Base-by-base conservation (phyloP, 1,140 invertebrate species). In the Galleria mellonella region DNA sequence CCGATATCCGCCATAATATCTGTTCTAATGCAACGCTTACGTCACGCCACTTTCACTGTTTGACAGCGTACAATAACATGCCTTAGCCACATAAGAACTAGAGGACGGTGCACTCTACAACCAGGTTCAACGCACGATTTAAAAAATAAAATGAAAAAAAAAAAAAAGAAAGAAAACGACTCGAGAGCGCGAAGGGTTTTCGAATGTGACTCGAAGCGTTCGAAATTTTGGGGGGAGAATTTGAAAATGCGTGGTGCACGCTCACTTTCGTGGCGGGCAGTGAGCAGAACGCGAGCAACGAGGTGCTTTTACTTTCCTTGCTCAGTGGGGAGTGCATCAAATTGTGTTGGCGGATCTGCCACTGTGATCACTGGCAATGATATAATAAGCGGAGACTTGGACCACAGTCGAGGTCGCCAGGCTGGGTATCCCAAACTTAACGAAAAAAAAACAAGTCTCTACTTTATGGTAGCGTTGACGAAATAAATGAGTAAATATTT, bases 11-110 rank as follows among this genome's bases (percentile, higher is more conserved):
- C 64, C 75, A 83, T 77, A 68, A 66, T 69, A 54, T 53, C 55
- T 64, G 36, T 45, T 72, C 67, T 72, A 78, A 77, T 73, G 69
- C 79, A 75, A 72, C 47, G 55, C 38, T 77, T 76, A 71, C 78
- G 75, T 78, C 72, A 79, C 69, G 54, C 31, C 78, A 83, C 78
- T 83, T 83, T 83, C 78, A 83, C 78, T 77, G 49, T 51, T 23
- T 23, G 17, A 6, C 17, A 23, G 55, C 43, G 45, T 51, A 51
- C 43, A 62, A 62, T 52, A 60, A 62, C 70, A 77, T 71, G 62
- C 62, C 72, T 68, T 63, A 67, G 73, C 52, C 71, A 78, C 76
- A 75, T 75, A 81, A 71, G 73, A 71, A 64, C 43, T 50, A 55
- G 65, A 56, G 57, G 62, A 54, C 68, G 67, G 67, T 67, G 67